Conservation (phyloP, 92 coral and sea anemone species). For the Porites lobata region DNA sequence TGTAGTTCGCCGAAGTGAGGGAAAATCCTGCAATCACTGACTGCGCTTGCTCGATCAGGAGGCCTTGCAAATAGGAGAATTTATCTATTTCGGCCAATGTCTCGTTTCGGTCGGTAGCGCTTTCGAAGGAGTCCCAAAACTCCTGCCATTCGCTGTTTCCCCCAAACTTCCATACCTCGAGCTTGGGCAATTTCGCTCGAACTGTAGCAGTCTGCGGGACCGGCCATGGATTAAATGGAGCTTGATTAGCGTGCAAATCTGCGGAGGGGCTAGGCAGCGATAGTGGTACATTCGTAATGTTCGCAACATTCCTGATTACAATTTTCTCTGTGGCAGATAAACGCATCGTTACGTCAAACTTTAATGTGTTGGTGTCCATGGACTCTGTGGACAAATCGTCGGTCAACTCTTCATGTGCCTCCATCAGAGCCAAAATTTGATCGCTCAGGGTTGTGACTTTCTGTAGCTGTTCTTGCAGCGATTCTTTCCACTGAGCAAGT, state of each 20-base stretch:
- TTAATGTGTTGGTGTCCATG: not conserved
- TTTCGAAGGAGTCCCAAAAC: conserved; percentile 71
- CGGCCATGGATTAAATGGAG: not conserved
- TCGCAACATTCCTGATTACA: not conserved
- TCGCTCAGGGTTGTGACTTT: not conserved
- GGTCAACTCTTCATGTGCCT: not conserved
- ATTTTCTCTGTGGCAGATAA: not conserved
- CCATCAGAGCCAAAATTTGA: not conserved
- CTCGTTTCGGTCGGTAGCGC: conserved; percentile 43
- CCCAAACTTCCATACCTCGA: conserved; percentile 40
- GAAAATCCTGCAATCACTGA: conserved; percentile 55
- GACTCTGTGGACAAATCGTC: conserved; percentile 11
- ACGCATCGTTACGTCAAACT: not conserved
- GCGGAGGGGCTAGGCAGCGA: not conserved
- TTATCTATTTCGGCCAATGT: conserved; percentile 1
- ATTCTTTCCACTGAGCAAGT: not conserved
- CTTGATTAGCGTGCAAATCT: not conserved
- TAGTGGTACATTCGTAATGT: no score
- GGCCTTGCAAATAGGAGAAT: conserved; percentile 11
- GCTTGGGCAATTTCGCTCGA: conserved; percentile 39
- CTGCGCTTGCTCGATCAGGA: not conserved
- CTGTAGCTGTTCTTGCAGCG: not conserved
- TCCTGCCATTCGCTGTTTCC: conserved; percentile 64
- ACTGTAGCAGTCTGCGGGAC: not conserved
- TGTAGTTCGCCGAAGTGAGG: not conserved